Base-by-base conservation (phyloP, 2,113 vertebrate species). In the Platycercus adscitus region DNA sequence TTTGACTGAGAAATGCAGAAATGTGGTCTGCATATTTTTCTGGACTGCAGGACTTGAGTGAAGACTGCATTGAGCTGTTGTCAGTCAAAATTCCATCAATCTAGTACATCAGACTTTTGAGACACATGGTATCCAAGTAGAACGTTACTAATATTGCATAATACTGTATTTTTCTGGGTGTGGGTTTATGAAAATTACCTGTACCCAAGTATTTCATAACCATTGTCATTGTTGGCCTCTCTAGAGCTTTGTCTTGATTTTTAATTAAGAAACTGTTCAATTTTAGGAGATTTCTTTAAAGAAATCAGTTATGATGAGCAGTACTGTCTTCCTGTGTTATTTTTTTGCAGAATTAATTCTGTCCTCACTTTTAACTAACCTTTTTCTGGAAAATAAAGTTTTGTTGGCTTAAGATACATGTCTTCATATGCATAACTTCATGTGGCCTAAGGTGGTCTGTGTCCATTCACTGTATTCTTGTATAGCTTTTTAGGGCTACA, bases 1-100 rank as follows among this genome's bases (percentile, higher is more conserved):
- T 91, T 79, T 91, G 90, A 95, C 71, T 85, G 72, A 56, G 81
- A 93, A 96, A 78, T 43, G 86, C n/a, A 90, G 28, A 85, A 88
- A 60, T 60, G 26, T 46, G 17, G 39, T 41, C 84, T 94, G 17
- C 25, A 4, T 63, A 6, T 78, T 6, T 41, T 86, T 28, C 79
- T 96, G 33, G 41, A 33, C 79, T 58, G 76, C 28, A 3, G n/a
- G 50, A 50, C 79, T 94, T 95, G 66, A 50, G 10, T 80, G 61
- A 86, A 91, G 33, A 33, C 4, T 7, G 2, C 7, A 52, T 15
- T 35, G 56, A 46, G 31, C 18, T 89, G 10, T 76, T 84, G 37
- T 81, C 60, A 50, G 53, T 72, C 33, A 64, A 60, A 81, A 33
- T 52, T 52, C 12, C 7, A 25, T 39, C 20, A 43, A 1, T 37